Base-by-base conservation (phyloP, 2,797 vertebrate species). In the Streptopelia turtur region DNA sequence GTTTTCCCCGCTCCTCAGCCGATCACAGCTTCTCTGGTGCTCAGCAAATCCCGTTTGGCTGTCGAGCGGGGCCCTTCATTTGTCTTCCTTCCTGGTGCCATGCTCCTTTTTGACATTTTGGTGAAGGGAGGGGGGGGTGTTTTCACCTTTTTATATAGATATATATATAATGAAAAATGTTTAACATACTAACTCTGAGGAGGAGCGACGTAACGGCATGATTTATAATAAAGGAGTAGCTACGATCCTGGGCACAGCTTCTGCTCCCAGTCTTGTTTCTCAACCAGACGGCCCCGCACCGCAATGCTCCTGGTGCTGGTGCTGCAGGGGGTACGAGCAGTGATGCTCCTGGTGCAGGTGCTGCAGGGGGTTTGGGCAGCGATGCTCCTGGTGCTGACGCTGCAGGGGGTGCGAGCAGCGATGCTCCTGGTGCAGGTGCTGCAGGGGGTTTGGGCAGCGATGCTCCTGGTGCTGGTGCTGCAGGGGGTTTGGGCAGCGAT, bases 151-250 rank as follows among this genome's bases (percentile, higher is more conserved):
- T 95, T 96, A 83, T 96, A 96, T 96, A 95, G 75, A 94, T 96
- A 94, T 96, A 96, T 95, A 94, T 95, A 94, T 94, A 95, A 93
- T 90, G 92, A 94, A 60, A 88, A 95, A 56, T 95, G 93, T 96
- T 89, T 96, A 95, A 95, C 85, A 23, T 95, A 96, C 95, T 96
- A 97, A 95, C 94, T 93, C 90, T 93, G 94, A 93, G 95, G 87
- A 93, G 92, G 90, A 93, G 76, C 89, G 28, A 91, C 91, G 13
- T 93, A 94, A 95, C 31, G 33, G 94, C 96, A 96, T 97, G 95
- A 94, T 85, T 78, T 96, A 95, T 97, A 97, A 97, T 97, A 97
- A 97, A 97, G 93, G 93, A 97, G 93, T 97, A 97, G 93, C 95
- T 97, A 94, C 77, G 14, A 96, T 52, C 92, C 93, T 21, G 25